These are phyloP conservation scores for Cremastinae sp. DNA, from an alignment of 2,888 invertebrate genomes.

Conservation along the genomic window DNA sequence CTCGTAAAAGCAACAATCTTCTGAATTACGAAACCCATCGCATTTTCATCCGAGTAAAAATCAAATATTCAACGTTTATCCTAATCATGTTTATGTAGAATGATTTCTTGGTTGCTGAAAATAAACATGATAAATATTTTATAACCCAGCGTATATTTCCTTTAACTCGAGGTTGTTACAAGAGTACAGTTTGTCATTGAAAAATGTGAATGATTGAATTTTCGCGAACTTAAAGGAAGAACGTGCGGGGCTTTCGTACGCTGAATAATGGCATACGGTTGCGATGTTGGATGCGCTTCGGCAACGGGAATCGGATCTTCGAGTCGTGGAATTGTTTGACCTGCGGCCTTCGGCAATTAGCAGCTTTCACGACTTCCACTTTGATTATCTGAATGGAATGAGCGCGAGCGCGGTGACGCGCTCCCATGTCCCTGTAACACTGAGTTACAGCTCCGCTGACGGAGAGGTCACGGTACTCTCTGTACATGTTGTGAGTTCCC, in stretches of 20 bases:
- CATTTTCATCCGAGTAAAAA: not conserved
- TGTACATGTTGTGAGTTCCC: conserved; percentile 99
- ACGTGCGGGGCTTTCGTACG: conserved; percentile 90
- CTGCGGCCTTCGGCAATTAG: conserved; percentile 94
- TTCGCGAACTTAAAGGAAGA: conserved; percentile 83
- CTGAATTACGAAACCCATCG: not conserved
- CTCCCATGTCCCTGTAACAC: conserved; percentile 95
- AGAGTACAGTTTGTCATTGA: conserved; percentile 49
- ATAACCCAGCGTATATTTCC: conserved; percentile 50
- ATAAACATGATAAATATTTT: conserved; percentile 15
- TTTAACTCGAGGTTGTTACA: conserved; percentile 37
- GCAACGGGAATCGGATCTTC: conserved; percentile 97
- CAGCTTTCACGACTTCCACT: conserved; percentile 94
- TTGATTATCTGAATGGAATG: conserved; percentile 99
- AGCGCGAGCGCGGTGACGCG: conserved; percentile 98
- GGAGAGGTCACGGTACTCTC: conserved; percentile 98
- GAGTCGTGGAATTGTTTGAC: conserved; percentile 99
- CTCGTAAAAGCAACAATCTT: not conserved
- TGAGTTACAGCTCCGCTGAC: conserved; percentile 98
- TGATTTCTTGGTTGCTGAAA: not conserved
- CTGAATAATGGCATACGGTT: conserved; percentile 92
- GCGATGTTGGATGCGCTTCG: conserved; percentile 92
- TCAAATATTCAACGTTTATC: no score
- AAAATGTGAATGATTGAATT: conserved; percentile 18
- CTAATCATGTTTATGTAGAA: not conserved